These are phyloP conservation scores for Chaetops frenatus DNA, from an alignment of 2,113 vertebrate species.

Conservation along the genomic window DNA sequence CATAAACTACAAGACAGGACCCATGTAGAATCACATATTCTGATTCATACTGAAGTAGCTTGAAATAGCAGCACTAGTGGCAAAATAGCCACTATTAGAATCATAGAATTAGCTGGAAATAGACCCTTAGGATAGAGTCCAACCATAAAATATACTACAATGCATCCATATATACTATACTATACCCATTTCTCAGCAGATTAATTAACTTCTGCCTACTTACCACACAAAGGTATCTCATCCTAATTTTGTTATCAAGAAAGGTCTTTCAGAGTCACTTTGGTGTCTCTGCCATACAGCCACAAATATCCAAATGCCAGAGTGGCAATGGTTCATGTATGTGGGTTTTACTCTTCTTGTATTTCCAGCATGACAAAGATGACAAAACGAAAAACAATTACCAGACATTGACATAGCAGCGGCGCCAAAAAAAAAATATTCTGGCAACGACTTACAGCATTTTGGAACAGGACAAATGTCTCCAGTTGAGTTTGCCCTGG, in stretches of 20 bases:
- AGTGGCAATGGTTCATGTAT: neutral
- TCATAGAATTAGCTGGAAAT: neutral
- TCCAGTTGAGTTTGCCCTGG: neutral
- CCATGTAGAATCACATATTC: neutral
- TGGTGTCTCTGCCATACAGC: neutral
- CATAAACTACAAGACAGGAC: neutral
- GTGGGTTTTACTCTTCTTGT: neutral
- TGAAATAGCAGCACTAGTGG: neutral
- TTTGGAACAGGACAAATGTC: neutral
- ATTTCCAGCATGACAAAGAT: neutral
- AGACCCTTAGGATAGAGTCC: neutral
- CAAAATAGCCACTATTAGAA: neutral
- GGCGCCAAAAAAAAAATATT: neutral
- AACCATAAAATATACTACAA: neutral
- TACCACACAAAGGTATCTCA: neutral
- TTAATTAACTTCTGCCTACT: neutral
- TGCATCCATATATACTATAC: neutral
- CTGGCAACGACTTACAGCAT: neutral
- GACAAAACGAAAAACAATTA: neutral
- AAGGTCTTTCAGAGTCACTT: neutral
- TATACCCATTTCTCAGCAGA: neutral
- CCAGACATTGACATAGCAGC: neutral
- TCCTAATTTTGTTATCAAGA: neutral
- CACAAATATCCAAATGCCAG: neutral
- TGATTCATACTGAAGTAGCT: neutral